Percentiles rank a stretch among this genome's conserved stretches.
Evolutionary conservation across 1,140 invertebrate species (phyloP).

Genomic region (Drosophila serrata): DNA sequence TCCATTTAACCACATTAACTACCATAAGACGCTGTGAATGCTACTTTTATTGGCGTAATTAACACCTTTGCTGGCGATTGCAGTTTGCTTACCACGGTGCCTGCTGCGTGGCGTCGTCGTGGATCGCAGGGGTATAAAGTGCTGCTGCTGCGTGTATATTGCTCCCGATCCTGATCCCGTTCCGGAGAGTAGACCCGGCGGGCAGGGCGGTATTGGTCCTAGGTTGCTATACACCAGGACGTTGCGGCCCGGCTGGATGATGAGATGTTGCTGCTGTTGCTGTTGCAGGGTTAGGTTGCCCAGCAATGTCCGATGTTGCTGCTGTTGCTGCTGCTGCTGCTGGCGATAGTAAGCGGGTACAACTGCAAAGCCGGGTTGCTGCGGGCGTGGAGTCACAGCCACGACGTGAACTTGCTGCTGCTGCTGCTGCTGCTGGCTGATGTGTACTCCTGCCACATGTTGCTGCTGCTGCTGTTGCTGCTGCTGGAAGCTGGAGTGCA

Average conservation of each 20-base stretch:
- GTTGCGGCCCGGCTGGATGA: constrained; percentile 73
- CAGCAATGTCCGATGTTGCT: constrained; percentile 63
- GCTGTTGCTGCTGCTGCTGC: constrained; percentile 53
- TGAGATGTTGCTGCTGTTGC: constrained; percentile 68
- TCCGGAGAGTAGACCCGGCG: constrained; percentile 64
- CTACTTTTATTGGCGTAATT: constrained; percentile 78
- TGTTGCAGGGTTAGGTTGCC: constrained; percentile 65
- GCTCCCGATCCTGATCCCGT: constrained; percentile 54
- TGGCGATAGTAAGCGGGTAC: constrained; percentile 61
- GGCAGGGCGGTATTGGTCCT: constrained; percentile 74
- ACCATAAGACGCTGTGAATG: constrained; percentile 72
- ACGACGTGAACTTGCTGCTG: constrained; percentile 66
- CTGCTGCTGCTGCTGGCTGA: constrained; percentile 46
- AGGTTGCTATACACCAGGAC: constrained; percentile 78
- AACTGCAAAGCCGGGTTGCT: constrained; percentile 45
- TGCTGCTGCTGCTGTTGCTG: constrained; percentile 68
- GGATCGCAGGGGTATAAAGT: constrained; percentile 73
- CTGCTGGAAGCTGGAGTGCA: constrained; percentile 60
- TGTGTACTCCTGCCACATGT: constrained; percentile 31
- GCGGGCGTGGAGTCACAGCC: constrained; percentile 60
- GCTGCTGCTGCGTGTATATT: constrained; percentile 69
- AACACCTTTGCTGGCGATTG: constrained; percentile 64
- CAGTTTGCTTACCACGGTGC: constrained; percentile 74
- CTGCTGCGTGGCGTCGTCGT: constrained; percentile 63
- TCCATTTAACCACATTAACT: constrained; percentile 71